Conservation (phyloP, 2,113 vertebrate genomes). For the Noctilio leporinus region DNA sequence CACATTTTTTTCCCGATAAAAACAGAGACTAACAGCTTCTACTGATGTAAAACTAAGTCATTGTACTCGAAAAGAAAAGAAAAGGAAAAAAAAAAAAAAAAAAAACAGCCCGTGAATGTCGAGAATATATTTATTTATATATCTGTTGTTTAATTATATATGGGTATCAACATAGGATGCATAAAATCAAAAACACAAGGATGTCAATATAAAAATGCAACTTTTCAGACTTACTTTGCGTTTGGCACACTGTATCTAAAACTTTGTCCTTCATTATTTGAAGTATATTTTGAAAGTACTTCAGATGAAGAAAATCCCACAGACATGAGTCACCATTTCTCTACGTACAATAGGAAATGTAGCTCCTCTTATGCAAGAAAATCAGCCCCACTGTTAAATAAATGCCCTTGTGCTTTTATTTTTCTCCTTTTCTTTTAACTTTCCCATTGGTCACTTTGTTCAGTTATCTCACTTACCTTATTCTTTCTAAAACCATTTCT, state of each 20-base stretch:
- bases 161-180: not conserved
- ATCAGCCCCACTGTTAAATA: not conserved
- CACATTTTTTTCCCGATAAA: not conserved
- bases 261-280: not conserved
- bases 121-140: not conserved
- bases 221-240: slow-evolving; percentile 9
- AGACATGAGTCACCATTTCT: not conserved
- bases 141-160: not conserved
- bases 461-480: not conserved
- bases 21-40: slow-evolving; percentile 23
- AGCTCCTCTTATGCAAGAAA: not conserved
- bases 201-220: not conserved
- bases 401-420: not conserved
- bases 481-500: not conserved
- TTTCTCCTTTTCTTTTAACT: not conserved
- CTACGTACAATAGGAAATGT: not conserved
- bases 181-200: not conserved
- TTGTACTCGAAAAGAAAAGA: not conserved
- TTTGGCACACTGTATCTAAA: not conserved
- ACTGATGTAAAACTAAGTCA: not conserved
- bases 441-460: not conserved
- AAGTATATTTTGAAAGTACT: not conserved
- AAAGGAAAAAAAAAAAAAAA: not conserved
- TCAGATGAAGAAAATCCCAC: not conserved
- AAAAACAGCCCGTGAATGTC: not conserved